These are phyloP conservation scores for Poecilobothrus nobilitatus DNA, from an alignment of 2,888 invertebrate species.

Conservation along the genomic window DNA sequence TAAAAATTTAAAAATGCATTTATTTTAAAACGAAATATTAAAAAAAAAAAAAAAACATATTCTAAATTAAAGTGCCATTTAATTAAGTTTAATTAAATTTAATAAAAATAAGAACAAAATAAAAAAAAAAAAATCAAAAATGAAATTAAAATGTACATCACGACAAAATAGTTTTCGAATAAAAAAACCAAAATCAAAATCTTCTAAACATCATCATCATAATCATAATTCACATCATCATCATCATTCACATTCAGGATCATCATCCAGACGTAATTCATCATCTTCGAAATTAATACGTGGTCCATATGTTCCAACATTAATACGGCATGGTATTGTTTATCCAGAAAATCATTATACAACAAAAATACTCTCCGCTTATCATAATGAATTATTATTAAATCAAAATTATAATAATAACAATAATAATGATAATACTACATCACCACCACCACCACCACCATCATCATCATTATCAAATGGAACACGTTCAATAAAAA, in stretches of 20 bases:
- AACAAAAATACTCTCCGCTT: background rate
- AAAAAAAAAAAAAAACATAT: background rate
- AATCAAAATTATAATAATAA: background rate
- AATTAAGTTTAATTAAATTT: background rate
- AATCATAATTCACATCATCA: conserved; percentile 10
- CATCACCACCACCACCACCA: background rate
- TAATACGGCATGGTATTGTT: conserved; percentile 19
- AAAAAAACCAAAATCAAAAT: conserved; percentile 27
- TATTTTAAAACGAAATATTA: background rate
- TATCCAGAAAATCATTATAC: conserved; percentile 13
- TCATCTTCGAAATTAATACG: conserved; percentile 14
- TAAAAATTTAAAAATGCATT: background rate
- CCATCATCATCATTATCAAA: background rate
- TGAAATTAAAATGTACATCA: conserved; percentile 6
- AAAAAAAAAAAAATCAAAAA: background rate
- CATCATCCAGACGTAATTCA: conserved; percentile 10
- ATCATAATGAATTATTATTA: background rate
- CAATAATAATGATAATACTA: too few species aligned
- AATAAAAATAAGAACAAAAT: background rate
- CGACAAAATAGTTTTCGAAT: background rate
- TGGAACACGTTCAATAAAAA: background rate
- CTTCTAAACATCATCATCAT: conserved; percentile 15
- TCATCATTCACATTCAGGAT: conserved; percentile 25
- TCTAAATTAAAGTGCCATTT: background rate
- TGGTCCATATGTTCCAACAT: conserved; percentile 21